Evolutionary conservation across 1,140 invertebrate species (phyloP), one percentile per base, ranked within the genome.

Genomic region (Leptinotarsa undecemlineata): DNA sequence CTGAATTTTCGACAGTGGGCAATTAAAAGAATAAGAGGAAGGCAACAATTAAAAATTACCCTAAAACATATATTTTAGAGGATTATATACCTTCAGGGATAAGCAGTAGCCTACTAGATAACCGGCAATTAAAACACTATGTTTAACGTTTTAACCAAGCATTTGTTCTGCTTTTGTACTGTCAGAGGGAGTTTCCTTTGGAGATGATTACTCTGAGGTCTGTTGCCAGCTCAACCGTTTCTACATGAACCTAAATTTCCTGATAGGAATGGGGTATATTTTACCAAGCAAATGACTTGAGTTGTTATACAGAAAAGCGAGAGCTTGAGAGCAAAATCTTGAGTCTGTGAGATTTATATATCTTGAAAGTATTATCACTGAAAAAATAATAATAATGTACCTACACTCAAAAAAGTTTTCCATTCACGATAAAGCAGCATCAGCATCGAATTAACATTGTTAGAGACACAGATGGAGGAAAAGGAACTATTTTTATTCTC

Each of bases 91-190:
- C 80, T 77, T 73, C 71, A 42, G 75, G 75, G 63, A 51, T 26
- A 75, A 71, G 69, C 79, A 78, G 81, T 82, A 82, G 80, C 81
- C 68, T 80, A 78, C 68, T 74, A 77, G 67, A 77, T 76, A 79
- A 74, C 77, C 72, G 74, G 60, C 77, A 81, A 82, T 82, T 82
- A 82, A 79, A 77, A 81, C 81, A 81, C 81, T 80, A 72, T 75
- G 60, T 77, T 80, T 78, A 57, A 82, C 80, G 71, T 79, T 80
- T 81, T 75, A 80, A 78, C 70, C 80, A 79, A 82, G 78, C 72
- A 82, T 81, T 81, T 81, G 78, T 80, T 79, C 78, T 80, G 76
- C 81, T 74, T 77, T 57, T 66, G 76, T 75, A 82, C 79, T 80
- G 78, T 77, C 75, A 76, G 78, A 74, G 73, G 79, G 78, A 73